Conservation (phyloP, 2,797 vertebrate genomes). For the Enteromius trimaculatus region DNA sequence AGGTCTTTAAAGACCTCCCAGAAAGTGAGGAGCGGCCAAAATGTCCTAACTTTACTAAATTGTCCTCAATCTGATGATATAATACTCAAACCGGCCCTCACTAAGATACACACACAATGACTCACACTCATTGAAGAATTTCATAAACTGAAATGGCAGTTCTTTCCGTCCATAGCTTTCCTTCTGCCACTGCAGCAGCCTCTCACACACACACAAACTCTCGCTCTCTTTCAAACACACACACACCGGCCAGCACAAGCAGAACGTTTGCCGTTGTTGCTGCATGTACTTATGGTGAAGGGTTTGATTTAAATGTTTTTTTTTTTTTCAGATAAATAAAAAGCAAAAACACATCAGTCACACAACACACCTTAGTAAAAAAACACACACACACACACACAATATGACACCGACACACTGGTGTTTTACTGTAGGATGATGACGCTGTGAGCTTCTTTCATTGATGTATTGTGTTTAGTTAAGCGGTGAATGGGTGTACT, state of each 20-base stretch:
- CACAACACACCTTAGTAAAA: not conserved
- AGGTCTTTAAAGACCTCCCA: too few relatives aligned
- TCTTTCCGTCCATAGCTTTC: constrained; percentile 13
- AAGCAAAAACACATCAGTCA: not conserved
- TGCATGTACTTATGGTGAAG: not conserved
- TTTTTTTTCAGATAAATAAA: not conserved
- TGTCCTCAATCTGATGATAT: too few relatives aligned
- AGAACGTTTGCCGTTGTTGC: not conserved
- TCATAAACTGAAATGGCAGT: constrained; percentile 55
- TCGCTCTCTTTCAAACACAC: not conserved
- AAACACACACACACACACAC: too few relatives aligned
- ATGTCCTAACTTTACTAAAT: too few relatives aligned
- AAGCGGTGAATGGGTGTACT: not conserved
- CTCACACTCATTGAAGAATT: constrained; percentile 44
- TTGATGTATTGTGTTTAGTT: not conserved
- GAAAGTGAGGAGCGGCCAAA: too few relatives aligned
- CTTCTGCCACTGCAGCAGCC: not conserved
- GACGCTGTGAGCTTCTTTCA: not conserved
- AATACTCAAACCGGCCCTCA: too few relatives aligned
- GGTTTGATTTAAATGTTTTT: not conserved
- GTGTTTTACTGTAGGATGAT: not conserved
- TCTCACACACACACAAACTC: not conserved
- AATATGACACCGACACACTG: not conserved
- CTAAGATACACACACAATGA: constrained; percentile 2
- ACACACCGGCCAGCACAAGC: not conserved